Base-by-base conservation (phyloP, 2,888 invertebrate genomes). In the Acronicta alni region DNA sequence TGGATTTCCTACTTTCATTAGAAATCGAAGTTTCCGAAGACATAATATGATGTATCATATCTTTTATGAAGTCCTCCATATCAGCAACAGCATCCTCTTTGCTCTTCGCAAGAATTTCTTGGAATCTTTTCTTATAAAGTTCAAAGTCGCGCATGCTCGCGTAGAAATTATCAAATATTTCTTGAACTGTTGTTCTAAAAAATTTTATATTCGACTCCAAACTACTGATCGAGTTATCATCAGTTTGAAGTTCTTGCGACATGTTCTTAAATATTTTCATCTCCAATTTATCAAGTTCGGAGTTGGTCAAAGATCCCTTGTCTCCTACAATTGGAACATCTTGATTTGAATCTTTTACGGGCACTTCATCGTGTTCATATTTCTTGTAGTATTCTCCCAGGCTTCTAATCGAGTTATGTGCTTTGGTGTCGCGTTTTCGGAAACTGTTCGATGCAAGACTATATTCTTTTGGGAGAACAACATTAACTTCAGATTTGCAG, bases 51-150 rank as follows among this genome's bases (percentile, higher is more conserved):
- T 89, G 86, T 63, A 93, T 86, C 84, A 92, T 89, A 37, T 92
- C 90, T 71, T 83, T 90, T 44, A 92, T 88, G 56, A 93, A 92
- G 2, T 87, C 82, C 73, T 92, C 91, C 91, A 92, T 91, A 51
- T 90, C 89, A 8, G 71, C 75, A 0, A 91, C 54, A 1, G 87
- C 84, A 5, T 89, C 87, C 2, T 82, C 85, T 32, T 80, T 82
- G 63, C 83, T 89, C 57, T 86, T 91, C 6, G 76, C 75, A 30
- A 93, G 67, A 47, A 93, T 92, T 4, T 88, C 88, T n/a, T 89
- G 72, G 69, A 89, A 93, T 57, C 87, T 87, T 45, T 82, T 77
- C 67, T 92, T 93, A 63, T 90, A 92, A 2, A 77, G 47, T 63
- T 93, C 91, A 57, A 89, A 89, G 54, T 92, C 92, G 18, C 77